Evolutionary conservation across 2,888 invertebrate species (phyloP).

Genomic region (Drosophila barbarae): DNA sequence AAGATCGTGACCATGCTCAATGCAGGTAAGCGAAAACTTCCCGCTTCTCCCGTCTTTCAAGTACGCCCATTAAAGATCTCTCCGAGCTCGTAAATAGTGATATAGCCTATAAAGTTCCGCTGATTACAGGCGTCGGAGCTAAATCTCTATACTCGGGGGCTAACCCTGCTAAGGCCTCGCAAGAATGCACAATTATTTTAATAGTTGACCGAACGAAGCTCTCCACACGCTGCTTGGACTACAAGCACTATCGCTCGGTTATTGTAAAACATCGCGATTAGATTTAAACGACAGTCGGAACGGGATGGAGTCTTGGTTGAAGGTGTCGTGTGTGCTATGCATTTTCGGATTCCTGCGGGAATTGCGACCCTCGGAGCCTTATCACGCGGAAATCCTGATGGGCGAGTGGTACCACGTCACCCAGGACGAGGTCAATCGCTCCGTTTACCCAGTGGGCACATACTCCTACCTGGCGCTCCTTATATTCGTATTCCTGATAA

Average conservation of each 20-base stretch:
- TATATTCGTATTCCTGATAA: slow-evolving; percentile 89
- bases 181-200: slow-evolving; percentile 54
- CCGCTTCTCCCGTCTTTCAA: not conserved
- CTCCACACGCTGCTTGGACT: not conserved
- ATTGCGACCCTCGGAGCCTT: slow-evolving; percentile 91
- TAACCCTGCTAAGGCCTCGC: slow-evolving; percentile 32
- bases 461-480: slow-evolving; percentile 90
- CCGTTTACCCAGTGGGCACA: slow-evolving; percentile 91
- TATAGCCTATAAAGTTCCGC: slow-evolving; percentile 5
- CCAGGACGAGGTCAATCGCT: slow-evolving; percentile 79
- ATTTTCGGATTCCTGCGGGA: slow-evolving; percentile 90
- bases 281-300: slow-evolving; percentile 35
- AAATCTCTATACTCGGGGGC: slow-evolving; percentile 34
- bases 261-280: slow-evolving; percentile 41
- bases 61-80: not conserved
- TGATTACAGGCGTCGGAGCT: slow-evolving; percentile 41
- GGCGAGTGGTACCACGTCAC: slow-evolving; percentile 90
- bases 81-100: slow-evolving; percentile 12
- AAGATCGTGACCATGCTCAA: slow-evolving; percentile 20
- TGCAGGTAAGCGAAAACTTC: slow-evolving; percentile 21
- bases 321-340: slow-evolving; percentile 86
- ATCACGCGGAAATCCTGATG: slow-evolving; percentile 88
- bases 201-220: slow-evolving; percentile 35
- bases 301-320: slow-evolving; percentile 82
- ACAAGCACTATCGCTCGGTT: slow-evolving; percentile 1